phyloP scores from a whole-genome alignment of 2,797 vertebrate genomes.

The Scarus forsteni region DNA sequence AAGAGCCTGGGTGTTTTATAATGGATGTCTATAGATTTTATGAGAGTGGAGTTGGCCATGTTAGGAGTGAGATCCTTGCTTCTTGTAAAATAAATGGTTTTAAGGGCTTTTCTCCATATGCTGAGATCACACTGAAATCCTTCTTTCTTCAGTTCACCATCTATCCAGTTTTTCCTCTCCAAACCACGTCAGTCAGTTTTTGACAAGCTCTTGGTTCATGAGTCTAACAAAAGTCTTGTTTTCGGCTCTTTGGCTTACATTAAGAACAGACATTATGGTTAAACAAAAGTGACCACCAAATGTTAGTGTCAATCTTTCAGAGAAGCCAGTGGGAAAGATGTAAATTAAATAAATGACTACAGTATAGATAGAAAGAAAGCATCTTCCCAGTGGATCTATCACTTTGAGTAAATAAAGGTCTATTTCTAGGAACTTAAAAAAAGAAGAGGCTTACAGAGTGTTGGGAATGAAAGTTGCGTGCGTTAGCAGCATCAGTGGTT shows the following conservation, averaged over 20 bases:
- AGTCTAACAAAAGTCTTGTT: constrained; percentile 37
- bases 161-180: constrained; percentile 19
- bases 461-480: constrained; percentile 39
- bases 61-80: constrained; percentile 70
- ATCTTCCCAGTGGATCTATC: constrained; percentile 7
- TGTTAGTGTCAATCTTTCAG: constrained; percentile 4
- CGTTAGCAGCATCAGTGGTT: constrained; percentile 53
- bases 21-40: constrained; percentile 79
- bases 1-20: constrained; percentile 72
- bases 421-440: constrained; percentile 15
- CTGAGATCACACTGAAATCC: constrained; percentile 55
- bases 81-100: constrained; percentile 76
- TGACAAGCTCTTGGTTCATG: background rate
- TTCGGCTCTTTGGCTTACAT: constrained; percentile 29
- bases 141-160: constrained; percentile 30
- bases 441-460: constrained; percentile 10
- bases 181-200: constrained; percentile 34
- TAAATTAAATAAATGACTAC: constrained; percentile 14
- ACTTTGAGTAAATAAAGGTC: constrained; percentile 12
- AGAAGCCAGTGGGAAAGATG: background rate
- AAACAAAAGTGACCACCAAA: constrained; percentile 6
- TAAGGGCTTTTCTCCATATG: constrained; percentile 70
- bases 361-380: background rate
- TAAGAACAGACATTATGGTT: constrained; percentile 26
- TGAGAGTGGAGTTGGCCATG: constrained; percentile 72